Conservation (phyloP, 2,888 invertebrate species). For the Adelphocoris suturalis region DNA sequence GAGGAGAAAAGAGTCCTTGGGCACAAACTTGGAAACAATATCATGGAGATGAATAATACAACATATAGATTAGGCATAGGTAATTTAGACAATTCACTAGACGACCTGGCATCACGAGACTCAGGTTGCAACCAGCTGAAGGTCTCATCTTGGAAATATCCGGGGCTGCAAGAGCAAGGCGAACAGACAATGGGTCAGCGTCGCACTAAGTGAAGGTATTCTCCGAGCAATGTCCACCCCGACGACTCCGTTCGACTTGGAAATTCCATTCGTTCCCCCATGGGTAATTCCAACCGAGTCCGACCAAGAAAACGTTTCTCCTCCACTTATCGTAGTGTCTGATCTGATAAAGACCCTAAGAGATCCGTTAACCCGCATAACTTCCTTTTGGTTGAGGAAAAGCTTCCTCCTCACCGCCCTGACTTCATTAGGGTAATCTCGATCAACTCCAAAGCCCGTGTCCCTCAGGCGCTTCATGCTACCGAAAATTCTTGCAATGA, state of each 20-base stretch:
- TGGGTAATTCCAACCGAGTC: not conserved
- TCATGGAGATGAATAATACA: too few species aligned
- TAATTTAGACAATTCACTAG: not conserved
- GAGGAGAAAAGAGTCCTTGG: too few species aligned
- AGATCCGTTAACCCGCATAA: not conserved
- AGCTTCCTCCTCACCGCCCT: not conserved
- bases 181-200: too few species aligned
- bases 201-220: not conserved
- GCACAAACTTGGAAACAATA: too few species aligned
- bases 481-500: not conserved
- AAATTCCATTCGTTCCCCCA: not conserved
- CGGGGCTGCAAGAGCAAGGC: too few species aligned
- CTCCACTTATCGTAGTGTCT: not conserved
- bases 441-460: not conserved
- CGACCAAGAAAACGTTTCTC: not conserved
- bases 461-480: not conserved
- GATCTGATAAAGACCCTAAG: not conserved
- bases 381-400: not conserved
- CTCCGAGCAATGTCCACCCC: not conserved
- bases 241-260: not conserved
- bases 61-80: not conserved
- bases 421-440: constrained; percentile 12
- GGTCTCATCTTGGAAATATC: not conserved
- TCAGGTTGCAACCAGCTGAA: not conserved
- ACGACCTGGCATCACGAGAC: not conserved